Base-by-base conservation (phyloP, 2,888 invertebrate species). In the Bhutanitis thaidina region DNA sequence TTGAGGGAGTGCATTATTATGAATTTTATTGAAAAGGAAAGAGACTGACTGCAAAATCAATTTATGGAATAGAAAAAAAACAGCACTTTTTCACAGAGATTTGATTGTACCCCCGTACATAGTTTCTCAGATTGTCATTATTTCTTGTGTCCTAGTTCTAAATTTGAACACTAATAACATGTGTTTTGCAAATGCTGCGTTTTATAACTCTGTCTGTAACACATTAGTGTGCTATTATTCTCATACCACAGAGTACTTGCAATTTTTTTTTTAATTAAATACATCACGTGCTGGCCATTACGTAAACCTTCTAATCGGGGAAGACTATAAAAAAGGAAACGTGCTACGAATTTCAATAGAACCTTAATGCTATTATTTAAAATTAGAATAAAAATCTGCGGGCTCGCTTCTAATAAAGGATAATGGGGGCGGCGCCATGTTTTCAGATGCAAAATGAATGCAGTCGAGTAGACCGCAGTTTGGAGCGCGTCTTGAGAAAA, bases 271-370 rank as follows among this genome's bases (percentile, higher is more conserved):
- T 61, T 61, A 59, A 61, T 63, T 60, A 63, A 59, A 62, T 30
- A 38, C 30, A 63, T 67, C 71, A 73, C 72, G 71, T 66, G 69
- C 67, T 64, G 53, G 58, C 59, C 65, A 67, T 71, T 64, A 64
- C 59, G 60, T 54, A 61, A 66, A 68, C 63, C 64, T 62, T 68
- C 60, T 69, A 72, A 76, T 67, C 67, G 57, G 59, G 54, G 50
- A 49, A 58, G 58, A 64, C 71, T 57, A 76, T 76, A 77, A 77
- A 77, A 64, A 65, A 64, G 75, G 76, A 65, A 67, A 60, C 64
- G 67, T 62, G 76, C 67, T 53, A 54, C 54, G 74, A 77, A 75
- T 74, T 72, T 65, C 67, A 79, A 79, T 71, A 64, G 67, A 64
- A 51, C 40, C 47, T 37, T 53, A 32, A 43, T 35, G 54, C 49